These are phyloP conservation scores for Trachymyrmex cornetzi DNA, from an alignment of 1,140 invertebrate genomes.

Conservation along the genomic window DNA sequence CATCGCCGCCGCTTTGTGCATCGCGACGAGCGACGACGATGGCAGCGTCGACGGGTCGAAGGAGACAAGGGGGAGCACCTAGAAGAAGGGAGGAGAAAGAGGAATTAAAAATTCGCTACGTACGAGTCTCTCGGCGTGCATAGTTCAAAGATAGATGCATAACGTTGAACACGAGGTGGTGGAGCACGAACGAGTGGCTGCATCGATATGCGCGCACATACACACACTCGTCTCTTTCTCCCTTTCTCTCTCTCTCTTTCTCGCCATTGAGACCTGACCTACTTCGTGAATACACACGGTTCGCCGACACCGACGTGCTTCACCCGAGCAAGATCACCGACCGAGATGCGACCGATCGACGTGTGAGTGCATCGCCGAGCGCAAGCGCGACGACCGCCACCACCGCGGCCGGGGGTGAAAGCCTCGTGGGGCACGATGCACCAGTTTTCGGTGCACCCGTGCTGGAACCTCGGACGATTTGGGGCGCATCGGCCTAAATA, in stretches of 20 bases:
- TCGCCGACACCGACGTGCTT: constrained; percentile 71
- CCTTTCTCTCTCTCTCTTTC: background rate
- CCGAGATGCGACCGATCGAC: constrained; percentile 59
- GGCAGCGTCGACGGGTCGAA: background rate
- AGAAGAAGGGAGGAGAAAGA: background rate
- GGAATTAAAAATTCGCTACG: constrained; percentile 25
- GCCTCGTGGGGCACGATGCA: constrained; percentile 48
- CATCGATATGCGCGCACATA: constrained; percentile 52
- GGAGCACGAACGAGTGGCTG: constrained; percentile 34
- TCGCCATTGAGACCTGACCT: constrained; percentile 81
- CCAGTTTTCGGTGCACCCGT: constrained; percentile 62
- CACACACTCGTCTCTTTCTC: constrained; percentile 19
- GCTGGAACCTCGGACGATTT: constrained; percentile 65
- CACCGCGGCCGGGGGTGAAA: background rate
- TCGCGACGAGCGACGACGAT: constrained; percentile 18
- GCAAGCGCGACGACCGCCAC: constrained; percentile 35
- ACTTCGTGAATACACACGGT: constrained; percentile 75
- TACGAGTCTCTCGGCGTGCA: constrained; percentile 60
- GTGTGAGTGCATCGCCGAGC: constrained; percentile 32
- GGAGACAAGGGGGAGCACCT: constrained; percentile 14
- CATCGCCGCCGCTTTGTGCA: constrained; percentile 42
- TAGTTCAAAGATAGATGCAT: constrained; percentile 77
- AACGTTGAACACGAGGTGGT: constrained; percentile 19
- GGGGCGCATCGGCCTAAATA: constrained; percentile 69
- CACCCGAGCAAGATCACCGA: constrained; percentile 73